phyloP scores from a whole-genome alignment of 2,797 vertebrate species.

The Anas acuta region DNA sequence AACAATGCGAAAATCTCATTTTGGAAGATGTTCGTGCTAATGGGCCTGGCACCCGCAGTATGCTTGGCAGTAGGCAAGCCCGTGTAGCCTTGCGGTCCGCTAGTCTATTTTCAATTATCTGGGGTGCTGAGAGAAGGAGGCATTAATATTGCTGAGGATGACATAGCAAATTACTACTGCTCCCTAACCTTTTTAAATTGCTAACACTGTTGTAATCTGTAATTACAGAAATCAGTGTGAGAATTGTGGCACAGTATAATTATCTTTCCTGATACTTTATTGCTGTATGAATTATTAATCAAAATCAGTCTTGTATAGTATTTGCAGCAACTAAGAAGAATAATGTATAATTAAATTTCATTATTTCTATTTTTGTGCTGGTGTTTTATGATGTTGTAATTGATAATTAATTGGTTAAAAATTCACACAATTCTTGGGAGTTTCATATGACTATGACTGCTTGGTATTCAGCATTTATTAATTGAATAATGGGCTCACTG shows the following conservation, averaged over 20 bases:
- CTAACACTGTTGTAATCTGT: conserved; percentile 85
- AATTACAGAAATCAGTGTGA: conserved; percentile 86
- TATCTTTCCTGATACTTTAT: conserved; percentile 85
- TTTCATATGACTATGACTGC: conserved; percentile 78
- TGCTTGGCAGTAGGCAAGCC: conserved; percentile 58
- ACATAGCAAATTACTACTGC: conserved; percentile 83
- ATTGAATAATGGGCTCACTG: conserved; percentile 76
- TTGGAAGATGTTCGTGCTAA: conserved; percentile 51
- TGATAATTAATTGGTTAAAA: conserved; percentile 86
- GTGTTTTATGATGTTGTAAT: conserved; percentile 85
- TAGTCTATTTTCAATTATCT: conserved; percentile 79
- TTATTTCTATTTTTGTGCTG: conserved; percentile 84
- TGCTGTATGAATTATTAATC: conserved; percentile 88
- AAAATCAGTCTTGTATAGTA: conserved; percentile 86
- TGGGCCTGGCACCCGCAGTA: conserved; percentile 37
- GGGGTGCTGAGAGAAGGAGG: conserved; percentile 73
- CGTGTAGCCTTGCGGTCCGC: conserved; percentile 43
- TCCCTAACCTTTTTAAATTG: conserved; percentile 85
- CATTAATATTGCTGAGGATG: conserved; percentile 80
- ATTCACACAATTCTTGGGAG: conserved; percentile 75
- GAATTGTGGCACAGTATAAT: conserved; percentile 85
- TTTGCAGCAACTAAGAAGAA: conserved; percentile 83
- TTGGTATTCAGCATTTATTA: conserved; percentile 77
- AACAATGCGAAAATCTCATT: conserved; percentile 54
- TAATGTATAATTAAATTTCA: conserved; percentile 85